Conservation (phyloP, 2,797 vertebrate genomes). For the Protosalanx chinensis region DNA sequence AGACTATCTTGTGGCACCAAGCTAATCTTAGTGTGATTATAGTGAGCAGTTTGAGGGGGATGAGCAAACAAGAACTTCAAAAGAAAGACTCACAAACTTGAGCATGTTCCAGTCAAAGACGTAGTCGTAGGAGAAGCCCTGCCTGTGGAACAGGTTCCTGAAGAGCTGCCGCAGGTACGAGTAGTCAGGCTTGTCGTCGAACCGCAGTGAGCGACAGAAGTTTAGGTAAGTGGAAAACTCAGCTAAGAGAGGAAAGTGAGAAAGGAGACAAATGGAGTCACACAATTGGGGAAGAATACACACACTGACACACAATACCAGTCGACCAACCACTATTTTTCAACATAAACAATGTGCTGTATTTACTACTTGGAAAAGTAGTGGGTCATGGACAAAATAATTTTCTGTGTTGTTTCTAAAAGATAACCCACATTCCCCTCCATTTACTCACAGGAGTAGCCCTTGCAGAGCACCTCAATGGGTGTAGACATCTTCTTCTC, state of each 20-base stretch:
- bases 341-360: not conserved
- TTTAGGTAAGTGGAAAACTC: conserved; percentile 98
- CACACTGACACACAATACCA: not conserved
- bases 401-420: too few relatives aligned
- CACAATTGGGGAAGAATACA: not conserved
- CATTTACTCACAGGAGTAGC: conserved; percentile 87
- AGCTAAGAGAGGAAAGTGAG: conserved; percentile 63
- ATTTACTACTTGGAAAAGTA: too few relatives aligned
- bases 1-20: not conserved
- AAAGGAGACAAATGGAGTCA: conserved; percentile 20
- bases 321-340: too few relatives aligned
- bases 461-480: conserved; percentile 94
- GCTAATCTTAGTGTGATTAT: too few relatives aligned
- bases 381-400: too few relatives aligned
- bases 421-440: not conserved
- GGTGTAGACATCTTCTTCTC: conserved; percentile 99
- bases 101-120: conserved; percentile 99
- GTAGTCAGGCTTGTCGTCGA: conserved; percentile 97
- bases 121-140: conserved; percentile 97
- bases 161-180: conserved; percentile 94
- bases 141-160: conserved; percentile 96
- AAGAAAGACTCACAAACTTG: conserved; percentile 85
- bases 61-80: not conserved
- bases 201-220: conserved; percentile 92
- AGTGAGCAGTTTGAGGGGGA: not conserved